Evolutionary conservation across 1,140 invertebrate species (phyloP).

Genomic region (Philotrypesis tridentata): DNA sequence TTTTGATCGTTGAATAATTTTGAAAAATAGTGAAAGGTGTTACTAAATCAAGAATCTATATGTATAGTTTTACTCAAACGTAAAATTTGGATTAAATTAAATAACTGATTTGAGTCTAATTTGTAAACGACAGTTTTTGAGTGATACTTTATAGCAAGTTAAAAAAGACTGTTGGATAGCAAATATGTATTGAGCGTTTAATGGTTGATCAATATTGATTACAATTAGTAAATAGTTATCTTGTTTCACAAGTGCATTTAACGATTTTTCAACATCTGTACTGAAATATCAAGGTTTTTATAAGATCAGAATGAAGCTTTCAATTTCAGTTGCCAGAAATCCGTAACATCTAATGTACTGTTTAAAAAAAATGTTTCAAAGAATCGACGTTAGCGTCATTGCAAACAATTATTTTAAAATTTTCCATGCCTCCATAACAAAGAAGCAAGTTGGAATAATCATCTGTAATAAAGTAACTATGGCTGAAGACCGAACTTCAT

Average conservation of each 20-base stretch:
- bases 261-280: conserved; percentile 15
- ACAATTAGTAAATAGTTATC: conserved; percentile 31
- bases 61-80: conserved; percentile 19
- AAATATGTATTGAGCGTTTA: conserved; percentile 27
- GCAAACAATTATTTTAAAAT: conserved; percentile 27
- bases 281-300: conserved; percentile 8
- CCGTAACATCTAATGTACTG: conserved; percentile 33
- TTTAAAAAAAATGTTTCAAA: conserved; percentile 39
- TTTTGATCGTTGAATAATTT: not conserved
- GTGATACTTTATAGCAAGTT: not conserved
- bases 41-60: conserved; percentile 4
- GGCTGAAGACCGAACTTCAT: not conserved
- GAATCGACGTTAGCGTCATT: conserved; percentile 7
- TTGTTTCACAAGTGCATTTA: conserved; percentile 41
- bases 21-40: not conserved
- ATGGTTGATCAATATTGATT: conserved; percentile 38
- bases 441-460: conserved; percentile 25
- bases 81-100: conserved; percentile 10
- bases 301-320: conserved; percentile 22
- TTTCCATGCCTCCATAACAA: conserved; percentile 13
- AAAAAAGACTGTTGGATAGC: conserved; percentile 34
- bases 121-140: conserved; percentile 15
- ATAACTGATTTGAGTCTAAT: not conserved
- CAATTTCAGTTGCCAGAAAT: conserved; percentile 35
- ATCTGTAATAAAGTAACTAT: conserved; percentile 38